Base-by-base conservation (phyloP, 37 sponge, comb jelly and placozoan species). In the Ephydatia muelleri region DNA sequence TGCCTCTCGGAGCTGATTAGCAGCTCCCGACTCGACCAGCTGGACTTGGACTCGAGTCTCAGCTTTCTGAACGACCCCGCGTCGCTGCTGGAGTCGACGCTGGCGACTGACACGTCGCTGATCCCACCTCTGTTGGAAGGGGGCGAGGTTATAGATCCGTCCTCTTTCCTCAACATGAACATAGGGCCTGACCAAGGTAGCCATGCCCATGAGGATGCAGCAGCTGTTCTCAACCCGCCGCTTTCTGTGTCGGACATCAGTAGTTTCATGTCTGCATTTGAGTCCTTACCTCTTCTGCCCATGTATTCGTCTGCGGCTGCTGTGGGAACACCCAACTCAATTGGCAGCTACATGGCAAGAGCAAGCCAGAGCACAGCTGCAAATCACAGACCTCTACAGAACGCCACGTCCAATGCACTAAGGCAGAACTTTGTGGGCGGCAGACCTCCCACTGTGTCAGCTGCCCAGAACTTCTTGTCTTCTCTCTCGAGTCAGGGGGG, bases 31-130 rank as follows among this genome's bases (percentile, higher is more conserved):
- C 57, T 57, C 0, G 57, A 57, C 21, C 77, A 76, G 26, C 28
- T 79, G 64, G 86, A 85, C 36, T 19, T 85, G 49, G 86, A 72
- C 35, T 64, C 79, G 22, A 79, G 71, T 33, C 71, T 85, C 26
- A 74, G 80, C 28, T 64, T 85, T 27, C 49, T 78, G 32, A 80
- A 85, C 57, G 86, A 85, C 29, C 86, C 86, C 19, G 28, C 79
- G 25, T 32, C 72, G 19, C 35, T 79, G 27, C 2, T 57, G 3
- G 80, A 28, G 5, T 28, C 70, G 29, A 73, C 37, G 22, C 22
- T 75, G 8, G 77, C 23, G 19, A 30, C 47, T 26, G 48, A 39
- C 26, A 21, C 23, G 2, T 57, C 57, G 0, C 16, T 57, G 19
- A 57, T 57, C 16, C n/a, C 39, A 16, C 77, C 39, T 3, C 38